Percentiles rank a stretch among this genome's conserved stretches.
Evolutionary conservation across 2,888 invertebrate species (phyloP).

Genomic region (Actias luna): DNA sequence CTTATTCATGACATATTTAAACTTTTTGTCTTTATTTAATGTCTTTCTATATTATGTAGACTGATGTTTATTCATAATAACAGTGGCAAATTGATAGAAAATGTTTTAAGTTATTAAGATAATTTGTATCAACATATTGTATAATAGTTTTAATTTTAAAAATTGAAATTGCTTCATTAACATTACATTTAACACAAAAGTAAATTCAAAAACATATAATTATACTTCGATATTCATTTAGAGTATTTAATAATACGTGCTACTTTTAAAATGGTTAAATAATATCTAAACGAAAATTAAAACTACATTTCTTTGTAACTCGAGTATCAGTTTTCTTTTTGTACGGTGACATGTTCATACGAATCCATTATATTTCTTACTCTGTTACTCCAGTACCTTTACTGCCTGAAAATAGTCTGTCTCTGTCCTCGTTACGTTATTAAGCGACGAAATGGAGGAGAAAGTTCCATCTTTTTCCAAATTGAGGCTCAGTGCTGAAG

Average conservation of each 20-base stretch:
- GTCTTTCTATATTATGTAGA: no score
- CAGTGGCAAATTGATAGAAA: no score
- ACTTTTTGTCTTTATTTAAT: no score
- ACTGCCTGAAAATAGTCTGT: conserved; percentile 21
- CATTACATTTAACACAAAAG: not conserved
- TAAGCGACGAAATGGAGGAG: conserved; percentile 44
- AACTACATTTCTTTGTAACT: not conserved
- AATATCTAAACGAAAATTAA: not conserved
- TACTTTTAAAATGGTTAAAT: not conserved
- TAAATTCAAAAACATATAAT: not conserved
- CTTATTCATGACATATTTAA: no score
- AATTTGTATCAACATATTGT: no score
- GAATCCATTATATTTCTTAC: conserved; percentile 29
- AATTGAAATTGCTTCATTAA: not conserved
- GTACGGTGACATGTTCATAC: not conserved
- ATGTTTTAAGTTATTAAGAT: no score
- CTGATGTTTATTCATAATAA: no score
- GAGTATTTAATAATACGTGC: not conserved
- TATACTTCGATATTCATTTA: no score
- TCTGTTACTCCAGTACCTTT: conserved; percentile 17
- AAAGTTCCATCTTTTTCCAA: conserved; percentile 48
- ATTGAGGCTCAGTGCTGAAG: conserved; percentile 44
- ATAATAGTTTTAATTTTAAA: no score
- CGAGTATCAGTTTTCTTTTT: not conserved
- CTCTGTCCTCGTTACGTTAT: conserved; percentile 31